These are phyloP conservation scores for Temnothorax nylanderi DNA, from an alignment of 1,140 invertebrate species.

Conservation along the genomic window DNA sequence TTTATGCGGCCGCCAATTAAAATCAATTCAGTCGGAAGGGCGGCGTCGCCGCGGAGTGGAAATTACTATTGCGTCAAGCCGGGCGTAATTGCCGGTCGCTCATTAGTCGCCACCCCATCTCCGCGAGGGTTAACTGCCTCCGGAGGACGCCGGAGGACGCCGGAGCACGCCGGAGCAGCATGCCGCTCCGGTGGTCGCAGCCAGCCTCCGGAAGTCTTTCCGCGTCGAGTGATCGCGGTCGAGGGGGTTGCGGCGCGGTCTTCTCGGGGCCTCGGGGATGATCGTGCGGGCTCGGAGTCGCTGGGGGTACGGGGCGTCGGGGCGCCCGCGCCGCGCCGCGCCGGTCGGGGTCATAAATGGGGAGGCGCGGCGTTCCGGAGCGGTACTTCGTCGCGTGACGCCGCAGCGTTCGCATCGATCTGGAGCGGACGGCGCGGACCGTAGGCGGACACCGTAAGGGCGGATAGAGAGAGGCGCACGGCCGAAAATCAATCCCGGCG, in stretches of 20 bases:
- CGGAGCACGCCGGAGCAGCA: neutral
- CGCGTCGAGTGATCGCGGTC: neutral
- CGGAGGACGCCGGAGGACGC: neutral
- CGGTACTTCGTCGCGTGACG: slow-evolving; percentile 78
- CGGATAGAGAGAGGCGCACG: neutral
- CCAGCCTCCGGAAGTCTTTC: neutral
- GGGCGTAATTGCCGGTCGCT: slow-evolving; percentile 21
- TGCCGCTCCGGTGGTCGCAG: neutral
- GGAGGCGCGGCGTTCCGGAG: slow-evolving; percentile 60
- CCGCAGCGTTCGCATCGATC: slow-evolving; percentile 70
- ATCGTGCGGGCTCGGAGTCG: slow-evolving; percentile 36
- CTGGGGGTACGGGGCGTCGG: slow-evolving; percentile 50
- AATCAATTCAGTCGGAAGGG: neutral
- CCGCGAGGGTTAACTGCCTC: slow-evolving; percentile 11
- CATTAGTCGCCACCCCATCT: slow-evolving; percentile 27
- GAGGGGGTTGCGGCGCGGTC: neutral
- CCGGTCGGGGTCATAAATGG: slow-evolving; percentile 80
- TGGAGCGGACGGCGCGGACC: neutral
- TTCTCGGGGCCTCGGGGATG: neutral
- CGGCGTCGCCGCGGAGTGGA: neutral
- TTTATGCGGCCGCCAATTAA: slow-evolving; percentile 25
- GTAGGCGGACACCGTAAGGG: neutral
- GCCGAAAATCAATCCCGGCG: slow-evolving; percentile 66
- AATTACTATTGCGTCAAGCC: slow-evolving; percentile 17
- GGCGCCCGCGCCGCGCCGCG: too few species aligned